Evolutionary conservation across 1,140 invertebrate genomes (phyloP).

Genomic region (Hypsibius dujardini): DNA sequence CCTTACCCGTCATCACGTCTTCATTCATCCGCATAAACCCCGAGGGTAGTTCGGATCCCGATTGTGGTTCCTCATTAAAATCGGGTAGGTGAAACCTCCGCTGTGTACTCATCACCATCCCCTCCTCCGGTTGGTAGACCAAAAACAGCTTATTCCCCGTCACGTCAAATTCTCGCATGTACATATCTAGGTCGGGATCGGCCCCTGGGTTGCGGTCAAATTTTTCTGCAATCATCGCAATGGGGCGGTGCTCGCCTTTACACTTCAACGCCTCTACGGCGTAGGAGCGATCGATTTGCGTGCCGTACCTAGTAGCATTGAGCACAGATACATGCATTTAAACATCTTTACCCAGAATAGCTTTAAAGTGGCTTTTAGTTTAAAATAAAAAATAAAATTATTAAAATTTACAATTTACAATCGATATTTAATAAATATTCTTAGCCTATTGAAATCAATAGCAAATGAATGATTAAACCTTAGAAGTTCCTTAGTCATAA

Average conservation of each 20-base stretch:
- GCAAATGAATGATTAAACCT: too few relatives aligned
- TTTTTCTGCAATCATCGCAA: not conserved
- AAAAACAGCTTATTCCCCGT: not conserved
- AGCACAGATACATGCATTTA: too few relatives aligned
- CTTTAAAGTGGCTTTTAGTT: too few relatives aligned
- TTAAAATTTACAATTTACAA: too few relatives aligned
- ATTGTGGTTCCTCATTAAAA: conserved; percentile 6
- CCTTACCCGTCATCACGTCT: not conserved
- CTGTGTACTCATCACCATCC: conserved; percentile 7
- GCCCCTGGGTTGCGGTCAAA: not conserved
- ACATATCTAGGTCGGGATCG: conserved; percentile 7
- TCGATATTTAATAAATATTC: too few relatives aligned
- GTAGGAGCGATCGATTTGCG: conserved; percentile 10
- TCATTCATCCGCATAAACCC: not conserved
- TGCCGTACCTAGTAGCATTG: not conserved
- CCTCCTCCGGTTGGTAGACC: conserved; percentile 1
- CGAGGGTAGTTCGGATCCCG: not conserved
- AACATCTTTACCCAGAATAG: too few relatives aligned
- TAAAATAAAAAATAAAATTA: too few relatives aligned
- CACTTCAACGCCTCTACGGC: conserved; percentile 15
- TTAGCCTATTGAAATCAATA: too few relatives aligned
- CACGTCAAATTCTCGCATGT: not conserved
- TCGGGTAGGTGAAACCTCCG: not conserved
- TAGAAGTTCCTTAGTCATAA: too few relatives aligned
- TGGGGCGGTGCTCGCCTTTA: conserved; percentile 3